A percentile compares a stretch with the other conserved stretches of the same genome.
phyloP scores from a whole-genome alignment of 2,113 vertebrate genomes.

The Arothron firmamentum region DNA sequence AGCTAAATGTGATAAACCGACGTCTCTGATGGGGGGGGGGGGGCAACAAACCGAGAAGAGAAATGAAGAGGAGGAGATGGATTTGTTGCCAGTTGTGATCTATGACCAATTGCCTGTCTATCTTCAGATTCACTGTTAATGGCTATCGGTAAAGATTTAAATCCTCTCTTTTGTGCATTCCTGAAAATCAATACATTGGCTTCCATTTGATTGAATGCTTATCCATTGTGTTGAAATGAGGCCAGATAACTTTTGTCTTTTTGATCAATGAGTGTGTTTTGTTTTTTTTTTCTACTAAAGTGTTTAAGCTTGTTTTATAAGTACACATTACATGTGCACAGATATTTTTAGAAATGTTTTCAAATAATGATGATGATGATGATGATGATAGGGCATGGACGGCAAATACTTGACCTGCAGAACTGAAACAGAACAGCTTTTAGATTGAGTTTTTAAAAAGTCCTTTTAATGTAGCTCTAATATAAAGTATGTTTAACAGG shows the following conservation, averaged over 20 bases:
- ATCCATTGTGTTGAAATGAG: constrained; percentile 67
- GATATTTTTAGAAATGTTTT: background rate
- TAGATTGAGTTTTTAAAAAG: constrained; percentile 55
- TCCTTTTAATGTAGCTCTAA: constrained; percentile 65
- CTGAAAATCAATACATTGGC: constrained; percentile 71
- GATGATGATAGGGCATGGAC: no score
- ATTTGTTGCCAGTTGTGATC: constrained; percentile 74
- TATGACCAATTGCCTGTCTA: constrained; percentile 69
- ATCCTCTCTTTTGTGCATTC: constrained; percentile 70
- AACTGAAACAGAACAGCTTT: constrained; percentile 12
- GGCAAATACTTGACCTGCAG: no score
- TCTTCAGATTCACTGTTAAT: constrained; percentile 70
- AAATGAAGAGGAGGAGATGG: constrained; percentile 54
- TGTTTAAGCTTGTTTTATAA: background rate
- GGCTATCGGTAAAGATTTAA: constrained; percentile 68
- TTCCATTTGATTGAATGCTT: constrained; percentile 69
- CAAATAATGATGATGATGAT: background rate
- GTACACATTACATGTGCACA: background rate
- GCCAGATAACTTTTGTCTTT: constrained; percentile 57
- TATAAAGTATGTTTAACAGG: constrained; percentile 16
- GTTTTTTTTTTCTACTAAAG: constrained; percentile 26
- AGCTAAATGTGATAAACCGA: constrained; percentile 14
- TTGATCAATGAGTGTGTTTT: constrained; percentile 53
- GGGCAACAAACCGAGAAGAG: constrained; percentile 39
- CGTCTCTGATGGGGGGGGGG: constrained; percentile 15